Evolutionary conservation across 2,113 vertebrate genomes (phyloP).

Genomic region (Calidris pugnax): DNA sequence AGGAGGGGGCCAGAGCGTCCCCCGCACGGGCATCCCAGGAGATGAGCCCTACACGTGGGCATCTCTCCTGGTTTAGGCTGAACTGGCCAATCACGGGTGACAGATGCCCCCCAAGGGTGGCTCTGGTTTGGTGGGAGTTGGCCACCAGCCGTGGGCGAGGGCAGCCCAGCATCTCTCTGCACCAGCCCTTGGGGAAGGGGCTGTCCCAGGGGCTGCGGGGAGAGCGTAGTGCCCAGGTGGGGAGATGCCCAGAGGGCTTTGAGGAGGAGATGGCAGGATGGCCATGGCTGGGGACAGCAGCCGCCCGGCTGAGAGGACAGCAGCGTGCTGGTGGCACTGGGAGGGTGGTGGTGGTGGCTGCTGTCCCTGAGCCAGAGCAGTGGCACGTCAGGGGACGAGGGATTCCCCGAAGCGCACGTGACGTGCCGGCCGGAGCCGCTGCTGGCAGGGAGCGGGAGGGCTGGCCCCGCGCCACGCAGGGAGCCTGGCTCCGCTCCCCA

Average conservation of each 20-base stretch:
- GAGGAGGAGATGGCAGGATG: background rate
- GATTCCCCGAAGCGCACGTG: slow-evolving; percentile 28
- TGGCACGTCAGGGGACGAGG: background rate
- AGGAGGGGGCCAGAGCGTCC: rapidly evolving
- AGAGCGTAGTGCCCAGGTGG: background rate
- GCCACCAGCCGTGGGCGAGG: rapidly evolving
- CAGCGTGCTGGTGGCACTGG: rapidly evolving
- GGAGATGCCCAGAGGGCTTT: background rate
- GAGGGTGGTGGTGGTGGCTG: rapidly evolving
- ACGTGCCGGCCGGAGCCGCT: background rate
- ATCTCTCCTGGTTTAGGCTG: background rate
- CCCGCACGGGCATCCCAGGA: rapidly evolving
- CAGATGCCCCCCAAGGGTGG: background rate
- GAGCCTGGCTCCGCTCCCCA: background rate
- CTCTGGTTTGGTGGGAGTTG: background rate
- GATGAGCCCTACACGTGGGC: background rate
- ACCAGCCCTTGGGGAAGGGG: rapidly evolving
- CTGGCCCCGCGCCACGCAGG: background rate
- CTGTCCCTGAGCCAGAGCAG: background rate
- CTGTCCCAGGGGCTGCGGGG: rapidly evolving
- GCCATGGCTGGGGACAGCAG: background rate
- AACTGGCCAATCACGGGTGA: too few relatives aligned
- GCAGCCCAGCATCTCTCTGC: background rate
- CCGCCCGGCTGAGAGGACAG: rapidly evolving
- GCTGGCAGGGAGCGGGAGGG: background rate